Conservation (phyloP, 2,888 invertebrate species). For the Ichneumon xanthorius region DNA sequence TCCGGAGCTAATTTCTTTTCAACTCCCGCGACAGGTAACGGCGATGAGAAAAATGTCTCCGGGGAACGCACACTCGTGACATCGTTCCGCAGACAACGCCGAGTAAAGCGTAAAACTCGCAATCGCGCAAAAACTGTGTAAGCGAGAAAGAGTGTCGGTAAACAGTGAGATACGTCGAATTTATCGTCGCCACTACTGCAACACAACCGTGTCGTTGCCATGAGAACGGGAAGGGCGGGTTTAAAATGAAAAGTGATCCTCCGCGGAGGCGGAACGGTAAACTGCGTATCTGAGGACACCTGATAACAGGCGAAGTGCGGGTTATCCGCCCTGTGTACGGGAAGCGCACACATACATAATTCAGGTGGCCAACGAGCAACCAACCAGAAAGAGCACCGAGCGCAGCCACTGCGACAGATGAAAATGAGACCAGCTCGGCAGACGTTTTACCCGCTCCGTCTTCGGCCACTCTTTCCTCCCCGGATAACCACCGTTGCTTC, state of each 20-base stretch:
- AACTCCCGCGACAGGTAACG: background rate
- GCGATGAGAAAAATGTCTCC: background rate
- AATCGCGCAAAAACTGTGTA: background rate
- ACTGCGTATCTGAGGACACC: slow-evolving; percentile 60
- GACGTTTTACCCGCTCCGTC: slow-evolving; percentile 33
- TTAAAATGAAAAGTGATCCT: slow-evolving; percentile 53
- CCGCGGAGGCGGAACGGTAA: slow-evolving; percentile 50
- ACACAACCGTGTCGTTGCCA: slow-evolving; percentile 37
- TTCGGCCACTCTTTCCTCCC: slow-evolving; percentile 14
- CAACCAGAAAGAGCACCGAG: background rate
- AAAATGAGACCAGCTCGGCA: slow-evolving; percentile 30
- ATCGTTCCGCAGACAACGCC: background rate
- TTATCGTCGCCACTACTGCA: slow-evolving; percentile 55
- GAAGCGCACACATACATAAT: slow-evolving; percentile 54
- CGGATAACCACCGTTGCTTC: slow-evolving; percentile 4
- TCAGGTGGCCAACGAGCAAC: slow-evolving; percentile 33
- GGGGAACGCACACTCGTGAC: slow-evolving; percentile 11
- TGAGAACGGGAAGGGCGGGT: background rate
- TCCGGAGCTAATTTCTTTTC: slow-evolving; percentile 7
- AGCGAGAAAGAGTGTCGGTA: slow-evolving; percentile 6
- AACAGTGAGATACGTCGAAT: slow-evolving; percentile 40
- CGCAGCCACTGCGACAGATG: slow-evolving; percentile 29
- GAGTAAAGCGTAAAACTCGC: background rate
- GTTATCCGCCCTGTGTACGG: slow-evolving; percentile 39
- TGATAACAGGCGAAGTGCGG: slow-evolving; percentile 56